phyloP scores from a whole-genome alignment of 2,797 vertebrate species.

The Pangasius mekongensis region DNA sequence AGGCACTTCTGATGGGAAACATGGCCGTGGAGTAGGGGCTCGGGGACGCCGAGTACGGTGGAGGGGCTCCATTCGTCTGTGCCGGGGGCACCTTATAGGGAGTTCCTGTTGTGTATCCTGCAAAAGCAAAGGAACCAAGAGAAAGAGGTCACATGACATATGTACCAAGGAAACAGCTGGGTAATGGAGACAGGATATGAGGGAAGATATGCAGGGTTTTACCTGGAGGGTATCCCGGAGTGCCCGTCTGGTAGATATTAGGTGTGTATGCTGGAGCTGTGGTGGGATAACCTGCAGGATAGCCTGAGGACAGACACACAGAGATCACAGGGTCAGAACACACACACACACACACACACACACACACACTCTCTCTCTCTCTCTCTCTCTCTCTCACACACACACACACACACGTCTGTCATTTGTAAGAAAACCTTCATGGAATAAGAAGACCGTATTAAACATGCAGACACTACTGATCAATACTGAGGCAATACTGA shows the following conservation, averaged over 20 bases:
- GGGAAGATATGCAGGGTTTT: constrained; percentile 51
- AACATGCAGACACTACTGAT: neutral
- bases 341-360: neutral
- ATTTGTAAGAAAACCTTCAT: neutral
- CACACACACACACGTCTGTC: neutral
- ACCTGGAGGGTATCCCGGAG: constrained; percentile 85
- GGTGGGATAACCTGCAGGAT: constrained; percentile 82
- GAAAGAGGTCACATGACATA: constrained; percentile 39
- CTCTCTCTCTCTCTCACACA: neutral
- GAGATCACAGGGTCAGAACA: neutral
- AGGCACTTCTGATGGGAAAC: constrained; percentile 99
- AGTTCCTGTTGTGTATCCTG: constrained; percentile 93
- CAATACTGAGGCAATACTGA: neutral
- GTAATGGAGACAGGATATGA: neutral
- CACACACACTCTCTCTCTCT: neutral
- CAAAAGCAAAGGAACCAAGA: constrained; percentile 19
- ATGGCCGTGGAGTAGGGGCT: constrained; percentile 96
- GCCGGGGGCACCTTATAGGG: constrained; percentile 97
- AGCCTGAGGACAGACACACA: constrained; percentile 72
- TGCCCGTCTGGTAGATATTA: constrained; percentile 84
- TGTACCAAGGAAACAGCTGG: neutral
- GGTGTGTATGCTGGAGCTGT: constrained; percentile 84
- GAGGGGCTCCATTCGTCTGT: constrained; percentile 94
- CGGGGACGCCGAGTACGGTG: constrained; percentile 94
- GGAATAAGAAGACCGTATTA: neutral